Conservation (phyloP, 2,113 vertebrate genomes). For the Tetrao urogallus region DNA sequence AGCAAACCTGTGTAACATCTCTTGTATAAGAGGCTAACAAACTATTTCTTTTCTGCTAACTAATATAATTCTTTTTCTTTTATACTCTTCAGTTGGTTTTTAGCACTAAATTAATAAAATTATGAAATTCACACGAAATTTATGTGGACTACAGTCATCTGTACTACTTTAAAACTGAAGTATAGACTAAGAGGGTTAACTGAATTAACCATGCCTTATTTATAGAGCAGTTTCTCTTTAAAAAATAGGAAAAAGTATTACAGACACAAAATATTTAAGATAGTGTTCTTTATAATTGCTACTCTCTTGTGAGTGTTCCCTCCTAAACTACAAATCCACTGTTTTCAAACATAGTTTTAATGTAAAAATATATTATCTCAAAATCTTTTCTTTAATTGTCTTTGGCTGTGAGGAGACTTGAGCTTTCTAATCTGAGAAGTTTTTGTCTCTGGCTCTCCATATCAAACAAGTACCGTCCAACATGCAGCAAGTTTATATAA, state of each 20-base stretch:
- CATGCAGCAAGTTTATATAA: constrained; percentile 76
- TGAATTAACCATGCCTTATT: constrained; percentile 15
- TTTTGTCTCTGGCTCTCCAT: constrained; percentile 44
- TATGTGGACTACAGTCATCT: not conserved
- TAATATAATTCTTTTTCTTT: not conserved
- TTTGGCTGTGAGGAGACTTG: not conserved
- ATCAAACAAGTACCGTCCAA: constrained; percentile 56
- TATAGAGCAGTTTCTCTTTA: constrained; percentile 15
- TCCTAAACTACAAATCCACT: constrained; percentile 25
- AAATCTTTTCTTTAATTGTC: constrained; percentile 35
- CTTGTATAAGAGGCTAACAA: not conserved
- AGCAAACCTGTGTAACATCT: not conserved
- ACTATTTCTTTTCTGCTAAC: not conserved
- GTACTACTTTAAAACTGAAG: constrained; percentile 38
- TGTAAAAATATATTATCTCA: not conserved
- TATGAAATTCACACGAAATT: not conserved
- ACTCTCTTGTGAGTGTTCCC: not conserved
- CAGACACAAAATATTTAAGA: constrained; percentile 3
- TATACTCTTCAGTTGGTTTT: not conserved
- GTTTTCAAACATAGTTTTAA: constrained; percentile 11
- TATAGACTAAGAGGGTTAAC: constrained; percentile 10
- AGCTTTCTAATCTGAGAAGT: constrained; percentile 69
- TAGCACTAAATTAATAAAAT: constrained; percentile 4
- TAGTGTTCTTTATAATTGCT: constrained; percentile 24
- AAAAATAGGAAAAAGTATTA: not conserved